Percentiles rank a stretch among this genome's conserved stretches.
Evolutionary conservation across 1,140 invertebrate species (phyloP).

Genomic region (Aphelenchoides avenae): DNA sequence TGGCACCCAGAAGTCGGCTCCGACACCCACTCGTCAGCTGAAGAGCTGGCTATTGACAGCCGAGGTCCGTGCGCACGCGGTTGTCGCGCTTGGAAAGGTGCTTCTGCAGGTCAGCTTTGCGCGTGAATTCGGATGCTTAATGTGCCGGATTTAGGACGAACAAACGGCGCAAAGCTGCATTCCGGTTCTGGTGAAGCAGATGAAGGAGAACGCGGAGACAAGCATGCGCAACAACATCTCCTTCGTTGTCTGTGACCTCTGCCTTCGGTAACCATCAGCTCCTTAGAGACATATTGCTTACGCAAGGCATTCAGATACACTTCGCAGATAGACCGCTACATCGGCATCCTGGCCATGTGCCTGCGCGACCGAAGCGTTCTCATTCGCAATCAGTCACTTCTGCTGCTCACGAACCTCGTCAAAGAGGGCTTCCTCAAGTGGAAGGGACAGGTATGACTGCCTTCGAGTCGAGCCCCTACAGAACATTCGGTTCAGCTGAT

Average conservation of each 20-base stretch:
- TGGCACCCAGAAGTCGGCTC: too few relatives aligned
- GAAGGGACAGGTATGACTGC: constrained; percentile 54
- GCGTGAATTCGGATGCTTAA: background rate
- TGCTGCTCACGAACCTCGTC: constrained; percentile 60
- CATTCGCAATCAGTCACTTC: constrained; percentile 61
- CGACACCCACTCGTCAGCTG: background rate
- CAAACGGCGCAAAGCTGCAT: constrained; percentile 60
- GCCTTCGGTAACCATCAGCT: constrained; percentile 53
- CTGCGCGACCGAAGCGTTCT: constrained; percentile 59
- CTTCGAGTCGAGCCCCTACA: constrained; percentile 1
- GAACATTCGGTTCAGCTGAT: constrained; percentile 48
- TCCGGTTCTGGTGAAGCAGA: constrained; percentile 59
- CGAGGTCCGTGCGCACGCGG: constrained; percentile 26
- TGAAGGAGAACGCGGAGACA: constrained; percentile 57
- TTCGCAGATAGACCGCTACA: constrained; percentile 59
- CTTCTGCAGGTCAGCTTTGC: constrained; percentile 20
- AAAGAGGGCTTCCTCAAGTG: constrained; percentile 60
- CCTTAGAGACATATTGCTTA: background rate
- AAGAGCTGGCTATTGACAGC: background rate
- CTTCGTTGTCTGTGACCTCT: constrained; percentile 61
- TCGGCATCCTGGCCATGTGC: constrained; percentile 60
- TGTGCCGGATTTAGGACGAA: constrained; percentile 53
- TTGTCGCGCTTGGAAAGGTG: constrained; percentile 30
- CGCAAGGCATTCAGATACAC: constrained; percentile 57
- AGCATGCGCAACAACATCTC: constrained; percentile 61